Percentiles rank a stretch among this genome's conserved stretches.
These are phyloP conservation scores for Hypolimnas misippus DNA, from an alignment of 2,888 invertebrate species.

Conservation along the genomic window DNA sequence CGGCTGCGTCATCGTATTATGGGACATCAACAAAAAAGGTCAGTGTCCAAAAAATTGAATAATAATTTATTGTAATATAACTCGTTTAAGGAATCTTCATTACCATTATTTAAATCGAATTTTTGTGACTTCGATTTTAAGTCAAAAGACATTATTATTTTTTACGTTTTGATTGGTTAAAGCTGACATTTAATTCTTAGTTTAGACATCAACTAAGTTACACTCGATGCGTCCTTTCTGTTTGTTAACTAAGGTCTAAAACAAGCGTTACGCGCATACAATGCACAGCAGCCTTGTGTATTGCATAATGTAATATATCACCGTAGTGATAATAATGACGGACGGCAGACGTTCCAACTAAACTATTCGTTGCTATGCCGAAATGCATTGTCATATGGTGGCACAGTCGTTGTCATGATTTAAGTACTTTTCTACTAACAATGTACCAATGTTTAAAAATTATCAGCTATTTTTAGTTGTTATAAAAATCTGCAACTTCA, in stretches of 20 bases:
- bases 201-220: neutral
- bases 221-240: neutral
- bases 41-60: slow-evolving; percentile 53
- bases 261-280: slow-evolving; percentile 2
- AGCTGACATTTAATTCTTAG: no score
- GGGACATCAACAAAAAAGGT: slow-evolving; percentile 95
- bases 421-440: slow-evolving; percentile 19
- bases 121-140: no score
- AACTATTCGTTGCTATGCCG: neutral
- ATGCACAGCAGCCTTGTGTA: neutral
- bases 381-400: slow-evolving; percentile 13
- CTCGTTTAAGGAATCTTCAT: no score
- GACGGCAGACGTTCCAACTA: neutral
- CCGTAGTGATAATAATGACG: slow-evolving; percentile 5
- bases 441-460: neutral
- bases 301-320: slow-evolving; percentile 13
- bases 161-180: no score
- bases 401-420: slow-evolving; percentile 15
- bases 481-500: no score
- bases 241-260: slow-evolving; percentile 2
- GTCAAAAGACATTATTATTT: no score
- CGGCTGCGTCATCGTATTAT: slow-evolving; percentile 91
- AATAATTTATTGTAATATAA: neutral
- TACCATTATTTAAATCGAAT: no score
- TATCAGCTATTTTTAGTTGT: no score